Evolutionary conservation across 2,113 vertebrate species (phyloP).

Genomic region (Zootoca vivipara): DNA sequence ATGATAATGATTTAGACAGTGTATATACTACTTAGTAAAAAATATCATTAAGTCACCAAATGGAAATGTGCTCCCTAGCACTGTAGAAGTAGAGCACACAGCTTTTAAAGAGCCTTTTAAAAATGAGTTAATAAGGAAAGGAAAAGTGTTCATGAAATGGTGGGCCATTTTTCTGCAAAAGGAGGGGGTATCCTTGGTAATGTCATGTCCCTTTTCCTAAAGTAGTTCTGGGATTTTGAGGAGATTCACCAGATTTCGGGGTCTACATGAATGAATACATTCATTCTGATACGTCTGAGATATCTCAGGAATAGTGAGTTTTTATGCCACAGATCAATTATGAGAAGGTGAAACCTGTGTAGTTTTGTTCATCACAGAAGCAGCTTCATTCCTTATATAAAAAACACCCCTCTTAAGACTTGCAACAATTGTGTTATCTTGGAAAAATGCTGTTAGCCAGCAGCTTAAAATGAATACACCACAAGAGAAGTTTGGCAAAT

Average conservation of each 20-base stretch:
- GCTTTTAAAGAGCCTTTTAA: no score
- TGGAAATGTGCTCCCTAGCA: background rate
- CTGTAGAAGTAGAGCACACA: background rate
- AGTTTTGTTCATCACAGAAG: background rate
- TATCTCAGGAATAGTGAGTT: conserved; percentile 13
- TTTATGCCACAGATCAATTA: background rate
- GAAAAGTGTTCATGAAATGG: background rate
- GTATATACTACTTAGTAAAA: background rate
- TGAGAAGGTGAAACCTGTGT: background rate
- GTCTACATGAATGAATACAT: background rate
- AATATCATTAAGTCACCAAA: background rate
- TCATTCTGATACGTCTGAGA: background rate
- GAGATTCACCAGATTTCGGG: background rate
- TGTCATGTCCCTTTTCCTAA: background rate
- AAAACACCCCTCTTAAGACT: background rate
- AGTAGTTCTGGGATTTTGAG: background rate
- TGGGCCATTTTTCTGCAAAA: background rate
- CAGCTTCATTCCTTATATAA: background rate
- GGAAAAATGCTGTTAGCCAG: background rate
- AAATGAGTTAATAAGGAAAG: background rate
- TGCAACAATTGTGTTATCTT: background rate
- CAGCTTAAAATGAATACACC: conserved; percentile 11
- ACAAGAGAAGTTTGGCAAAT: conserved; percentile 21
- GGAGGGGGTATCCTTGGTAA: background rate
- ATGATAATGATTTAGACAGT: no score